phyloP scores from a whole-genome alignment of 2,113 vertebrate genomes.

The Henicopernis longicauda region DNA sequence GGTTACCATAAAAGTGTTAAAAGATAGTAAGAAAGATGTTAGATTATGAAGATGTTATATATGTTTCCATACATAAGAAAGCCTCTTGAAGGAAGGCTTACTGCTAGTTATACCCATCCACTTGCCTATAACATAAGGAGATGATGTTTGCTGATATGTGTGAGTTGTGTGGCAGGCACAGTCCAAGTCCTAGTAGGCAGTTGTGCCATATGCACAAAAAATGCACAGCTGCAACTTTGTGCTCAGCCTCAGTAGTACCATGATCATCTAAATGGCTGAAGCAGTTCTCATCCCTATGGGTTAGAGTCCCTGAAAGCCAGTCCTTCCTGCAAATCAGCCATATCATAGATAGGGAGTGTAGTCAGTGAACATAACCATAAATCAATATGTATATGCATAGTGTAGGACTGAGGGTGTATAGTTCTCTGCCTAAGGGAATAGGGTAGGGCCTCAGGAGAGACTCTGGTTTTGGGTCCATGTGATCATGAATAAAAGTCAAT shows the following conservation, averaged over 20 bases:
- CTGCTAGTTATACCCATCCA: background rate
- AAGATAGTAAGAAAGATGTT: background rate
- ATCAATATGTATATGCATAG: background rate
- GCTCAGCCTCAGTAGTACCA: background rate
- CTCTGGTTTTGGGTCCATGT: background rate
- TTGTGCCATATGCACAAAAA: background rate
- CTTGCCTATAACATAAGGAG: background rate
- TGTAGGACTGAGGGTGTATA: background rate
- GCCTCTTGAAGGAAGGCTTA: background rate
- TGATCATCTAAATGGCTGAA: background rate
- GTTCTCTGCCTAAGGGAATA: background rate
- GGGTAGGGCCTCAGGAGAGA: background rate
- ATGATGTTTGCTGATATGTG: fast-evolving
- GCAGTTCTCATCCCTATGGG: background rate
- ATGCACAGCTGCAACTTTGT: background rate
- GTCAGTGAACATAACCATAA: background rate
- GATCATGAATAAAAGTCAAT: background rate
- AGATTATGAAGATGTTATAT: background rate
- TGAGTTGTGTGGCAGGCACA: background rate
- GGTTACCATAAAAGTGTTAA: background rate
- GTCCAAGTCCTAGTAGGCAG: background rate
- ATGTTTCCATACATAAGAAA: background rate
- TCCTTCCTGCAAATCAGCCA: background rate
- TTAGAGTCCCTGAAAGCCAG: background rate
- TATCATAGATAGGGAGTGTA: background rate